These are phyloP conservation scores for Vombatus ursinus DNA, from an alignment of 2,113 vertebrate species.

Conservation along the genomic window DNA sequence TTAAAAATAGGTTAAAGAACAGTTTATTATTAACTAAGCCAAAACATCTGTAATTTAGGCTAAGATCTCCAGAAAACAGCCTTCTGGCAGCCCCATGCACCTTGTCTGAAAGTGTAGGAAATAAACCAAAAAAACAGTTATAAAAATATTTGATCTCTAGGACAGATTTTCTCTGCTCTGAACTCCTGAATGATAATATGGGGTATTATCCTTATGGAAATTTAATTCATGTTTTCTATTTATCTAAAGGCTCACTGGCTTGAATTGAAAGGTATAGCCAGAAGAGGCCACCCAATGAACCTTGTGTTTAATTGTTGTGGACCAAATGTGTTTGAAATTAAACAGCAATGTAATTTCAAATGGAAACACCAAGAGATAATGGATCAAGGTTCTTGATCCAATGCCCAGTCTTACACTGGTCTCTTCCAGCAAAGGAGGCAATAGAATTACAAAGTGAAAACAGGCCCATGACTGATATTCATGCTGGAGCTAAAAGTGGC, in stretches of 20 bases:
- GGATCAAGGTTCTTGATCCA: not conserved
- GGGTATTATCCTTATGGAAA: slow-evolving; percentile 37
- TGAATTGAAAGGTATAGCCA: slow-evolving; percentile 15
- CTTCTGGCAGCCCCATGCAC: not conserved
- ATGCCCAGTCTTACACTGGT: not conserved
- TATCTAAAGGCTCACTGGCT: slow-evolving; percentile 19
- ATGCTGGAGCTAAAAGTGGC: not conserved
- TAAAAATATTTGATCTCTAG: slow-evolving; percentile 12
- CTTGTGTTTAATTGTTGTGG: slow-evolving; percentile 10
- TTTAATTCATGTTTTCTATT: not conserved
- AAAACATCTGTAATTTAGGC: slow-evolving; percentile 34
- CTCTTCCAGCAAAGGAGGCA: slow-evolving; percentile 20
- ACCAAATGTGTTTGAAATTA: slow-evolving; percentile 27
- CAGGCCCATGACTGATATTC: not conserved
- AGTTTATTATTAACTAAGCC: slow-evolving; percentile 40
- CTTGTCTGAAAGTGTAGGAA: not conserved
- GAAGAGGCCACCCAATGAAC: slow-evolving; percentile 44
- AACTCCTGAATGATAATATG: slow-evolving; percentile 14
- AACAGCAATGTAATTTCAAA: slow-evolving; percentile 59
- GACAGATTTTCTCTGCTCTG: not conserved
- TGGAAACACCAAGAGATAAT: slow-evolving; percentile 16
- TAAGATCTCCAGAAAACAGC: not conserved
- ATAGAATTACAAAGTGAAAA: not conserved
- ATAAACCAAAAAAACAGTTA: not conserved
- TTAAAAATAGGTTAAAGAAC: slow-evolving; percentile 57